Base-by-base conservation (phyloP, 1,140 invertebrate species). In the Eriosoma lanigerum region DNA sequence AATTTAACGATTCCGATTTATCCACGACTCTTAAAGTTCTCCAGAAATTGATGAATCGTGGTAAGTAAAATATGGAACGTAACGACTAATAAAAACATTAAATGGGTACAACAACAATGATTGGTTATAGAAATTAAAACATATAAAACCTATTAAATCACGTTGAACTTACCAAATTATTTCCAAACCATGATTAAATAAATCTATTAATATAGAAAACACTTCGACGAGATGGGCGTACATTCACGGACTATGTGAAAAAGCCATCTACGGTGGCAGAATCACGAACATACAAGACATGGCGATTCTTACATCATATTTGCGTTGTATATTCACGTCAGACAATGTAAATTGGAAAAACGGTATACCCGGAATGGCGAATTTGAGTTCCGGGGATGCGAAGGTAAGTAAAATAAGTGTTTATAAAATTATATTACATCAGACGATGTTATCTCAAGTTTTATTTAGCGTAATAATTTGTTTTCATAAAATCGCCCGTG, bases 211-310 rank as follows among this genome's bases (percentile, higher is more conserved):
- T 38, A 52, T 48, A 64, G 75, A 48, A 66, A 62, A 82, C 24
- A 84, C 82, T 52, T 83, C 85, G 19, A 83, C 90, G 4, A 87
- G 92, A 82, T 97, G 95, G 94, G 87, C 91, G 68, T 91, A 91
- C 82, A 87, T 97, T 54, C 91, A 92, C 83, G 94, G 95, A 10
- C 86, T 98, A 6, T 90, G 92, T 84, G 91, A 93, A 83, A 89
- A 91, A 76, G 92, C 94, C 0, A 91, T 97, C 80, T 98, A 96
- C 84, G 96, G 96, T 1, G 96, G 96, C 1, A 86, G 94, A 58
- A 89, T 98, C 10, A 94, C 96, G 84, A 94, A 95, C 83, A 84
- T 87, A 10, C 91, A 92, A 84, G 96, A 98, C 86, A 85, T 90
- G 73, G 86, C 89, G 62, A 91, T 95, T 3, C 85, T 98, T 29